phyloP scores from a whole-genome alignment of 2,888 invertebrate species.

The Microlaimidae sp. region DNA sequence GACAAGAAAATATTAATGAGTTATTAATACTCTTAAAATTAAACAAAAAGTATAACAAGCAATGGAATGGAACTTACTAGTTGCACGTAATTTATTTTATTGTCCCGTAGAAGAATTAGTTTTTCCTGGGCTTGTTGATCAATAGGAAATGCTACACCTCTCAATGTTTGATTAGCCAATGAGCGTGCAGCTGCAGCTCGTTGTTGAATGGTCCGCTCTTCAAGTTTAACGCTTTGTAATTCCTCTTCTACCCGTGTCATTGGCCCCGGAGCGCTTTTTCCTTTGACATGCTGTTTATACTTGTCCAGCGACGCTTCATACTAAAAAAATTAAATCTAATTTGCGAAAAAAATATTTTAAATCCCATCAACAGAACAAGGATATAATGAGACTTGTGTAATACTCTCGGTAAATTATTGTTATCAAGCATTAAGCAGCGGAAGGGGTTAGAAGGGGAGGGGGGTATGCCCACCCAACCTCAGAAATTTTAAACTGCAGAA shows the following conservation, averaged over 20 bases:
- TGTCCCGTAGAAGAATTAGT: constrained; percentile 53
- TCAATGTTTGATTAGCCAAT: constrained; percentile 52
- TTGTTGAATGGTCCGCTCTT: background rate
- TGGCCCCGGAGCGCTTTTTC: constrained; percentile 66
- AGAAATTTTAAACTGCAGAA: no score
- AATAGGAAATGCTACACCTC: constrained; percentile 73
- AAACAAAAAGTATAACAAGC: no score
- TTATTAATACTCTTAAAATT: no score
- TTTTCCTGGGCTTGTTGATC: constrained; percentile 59
- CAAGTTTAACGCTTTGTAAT: constrained; percentile 33
- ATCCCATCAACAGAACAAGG: no score
- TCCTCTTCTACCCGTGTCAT: constrained; percentile 50
- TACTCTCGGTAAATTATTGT: background rate
- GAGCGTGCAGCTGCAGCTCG: background rate
- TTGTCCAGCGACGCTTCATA: constrained; percentile 65
- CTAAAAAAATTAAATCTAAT: constrained; percentile 41
- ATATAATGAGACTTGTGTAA: no score
- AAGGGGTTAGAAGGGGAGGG: background rate
- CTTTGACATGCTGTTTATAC: constrained; percentile 58
- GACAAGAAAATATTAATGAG: no score
- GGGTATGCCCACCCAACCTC: constrained; percentile 20
- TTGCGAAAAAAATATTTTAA: background rate
- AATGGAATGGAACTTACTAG: no score
- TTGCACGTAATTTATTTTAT: constrained; percentile 71
- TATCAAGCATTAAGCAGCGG: background rate